Percentiles rank a stretch among this genome's conserved stretches.
These are phyloP conservation scores for Portevinia maculata DNA, from an alignment of 2,888 invertebrate species.

Conservation along the genomic window DNA sequence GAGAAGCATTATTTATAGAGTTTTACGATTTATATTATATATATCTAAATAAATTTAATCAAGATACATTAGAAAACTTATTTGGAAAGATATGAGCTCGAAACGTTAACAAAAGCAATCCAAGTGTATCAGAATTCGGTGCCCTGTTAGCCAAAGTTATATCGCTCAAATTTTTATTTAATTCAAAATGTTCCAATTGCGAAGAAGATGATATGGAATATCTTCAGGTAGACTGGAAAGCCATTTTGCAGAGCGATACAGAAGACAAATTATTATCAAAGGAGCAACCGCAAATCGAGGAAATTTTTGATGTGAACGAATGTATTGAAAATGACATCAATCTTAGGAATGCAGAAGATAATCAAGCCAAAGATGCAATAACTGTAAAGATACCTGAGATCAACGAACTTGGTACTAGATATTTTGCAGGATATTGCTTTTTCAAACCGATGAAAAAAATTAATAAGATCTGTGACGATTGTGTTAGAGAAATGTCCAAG, in stretches of 20 bases:
- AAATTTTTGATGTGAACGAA: neutral
- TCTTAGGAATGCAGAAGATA: neutral
- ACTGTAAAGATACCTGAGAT: neutral
- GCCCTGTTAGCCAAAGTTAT: too few relatives aligned
- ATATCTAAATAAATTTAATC: too few relatives aligned
- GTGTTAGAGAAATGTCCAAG: constrained; percentile 4
- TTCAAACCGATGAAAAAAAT: constrained; percentile 32
- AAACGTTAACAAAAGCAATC: too few relatives aligned
- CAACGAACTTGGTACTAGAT: constrained; percentile 5
- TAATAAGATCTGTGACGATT: constrained; percentile 5
- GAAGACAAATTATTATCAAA: neutral
- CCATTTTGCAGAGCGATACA: constrained; percentile 19
- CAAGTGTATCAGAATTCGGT: too few relatives aligned
- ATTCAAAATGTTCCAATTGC: too few relatives aligned
- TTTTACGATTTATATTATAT: too few relatives aligned
- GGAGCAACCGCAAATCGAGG: neutral
- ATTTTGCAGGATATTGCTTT: constrained; percentile 37
- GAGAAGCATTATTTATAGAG: too few relatives aligned
- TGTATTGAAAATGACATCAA: neutral
- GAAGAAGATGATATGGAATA: constrained; percentile 43
- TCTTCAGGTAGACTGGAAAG: constrained; percentile 29
- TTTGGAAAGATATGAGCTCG: too few relatives aligned
- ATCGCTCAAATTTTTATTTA: too few relatives aligned
- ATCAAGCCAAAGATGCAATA: neutral
- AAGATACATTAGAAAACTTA: too few relatives aligned